Percentiles rank a stretch among this genome's conserved stretches.
Conservation (phyloP, 2,113 vertebrate genomes). For the Anser cygnoides region DNA sequence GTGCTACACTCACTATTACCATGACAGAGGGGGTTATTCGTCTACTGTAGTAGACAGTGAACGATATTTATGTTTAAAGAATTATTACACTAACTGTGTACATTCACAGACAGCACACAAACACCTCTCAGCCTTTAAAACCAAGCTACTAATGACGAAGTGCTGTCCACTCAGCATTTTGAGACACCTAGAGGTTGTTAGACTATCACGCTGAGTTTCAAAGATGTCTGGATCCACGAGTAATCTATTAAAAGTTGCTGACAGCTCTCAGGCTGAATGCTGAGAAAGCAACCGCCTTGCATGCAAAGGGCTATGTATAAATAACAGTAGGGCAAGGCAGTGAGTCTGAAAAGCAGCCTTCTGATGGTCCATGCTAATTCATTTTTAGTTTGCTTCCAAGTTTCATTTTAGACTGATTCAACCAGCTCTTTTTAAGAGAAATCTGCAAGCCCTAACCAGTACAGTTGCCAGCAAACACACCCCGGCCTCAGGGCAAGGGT, state of each 20-base stretch:
- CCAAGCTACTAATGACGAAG: not conserved
- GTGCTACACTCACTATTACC: not conserved
- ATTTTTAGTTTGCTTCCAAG: not conserved
- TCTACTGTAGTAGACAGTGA: accelerated
- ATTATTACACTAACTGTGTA: not conserved
- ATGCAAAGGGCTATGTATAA: accelerated
- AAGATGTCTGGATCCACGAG: not conserved
- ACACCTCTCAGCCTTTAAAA: not conserved
- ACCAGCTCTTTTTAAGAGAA: not conserved
- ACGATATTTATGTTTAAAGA: not conserved
- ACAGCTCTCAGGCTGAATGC: not conserved
- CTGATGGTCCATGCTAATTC: accelerated
- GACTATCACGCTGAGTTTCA: not conserved
- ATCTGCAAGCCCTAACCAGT: accelerated
- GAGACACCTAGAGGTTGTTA: not conserved
- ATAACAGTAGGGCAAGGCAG: accelerated
- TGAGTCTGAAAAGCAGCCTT: not conserved
- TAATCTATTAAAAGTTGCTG: not conserved
- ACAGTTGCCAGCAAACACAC: not conserved
- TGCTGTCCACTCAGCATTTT: not conserved
- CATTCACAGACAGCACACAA: not conserved
- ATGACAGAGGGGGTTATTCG: not conserved
- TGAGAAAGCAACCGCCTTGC: not conserved
- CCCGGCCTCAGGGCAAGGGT: not conserved
- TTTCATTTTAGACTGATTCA: not conserved